Evolutionary conservation across 2,113 vertebrate species (phyloP).

Genomic region (Lates calcarifer): DNA sequence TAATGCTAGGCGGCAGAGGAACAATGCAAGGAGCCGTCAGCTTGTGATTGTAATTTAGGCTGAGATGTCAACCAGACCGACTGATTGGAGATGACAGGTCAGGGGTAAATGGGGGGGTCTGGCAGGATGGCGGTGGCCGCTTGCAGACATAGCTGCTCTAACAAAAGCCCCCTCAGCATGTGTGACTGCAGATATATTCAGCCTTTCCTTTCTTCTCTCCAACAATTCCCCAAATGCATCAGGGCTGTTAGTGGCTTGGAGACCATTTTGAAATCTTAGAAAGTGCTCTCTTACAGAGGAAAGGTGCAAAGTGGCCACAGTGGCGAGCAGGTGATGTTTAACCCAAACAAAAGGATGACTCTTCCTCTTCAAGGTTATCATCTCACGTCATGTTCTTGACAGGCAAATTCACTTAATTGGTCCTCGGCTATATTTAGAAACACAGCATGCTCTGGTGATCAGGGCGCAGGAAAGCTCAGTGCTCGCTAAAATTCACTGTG

Average conservation of each 20-base stretch:
- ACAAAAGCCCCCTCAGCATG: slow-evolving; percentile 51
- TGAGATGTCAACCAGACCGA: slow-evolving; percentile 84
- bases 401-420: slow-evolving; percentile 20
- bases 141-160: slow-evolving; percentile 42
- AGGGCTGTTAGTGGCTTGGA: background rate
- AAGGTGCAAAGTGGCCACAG: background rate
- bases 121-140: slow-evolving; percentile 21
- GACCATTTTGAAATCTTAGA: slow-evolving; percentile 28
- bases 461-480: no score
- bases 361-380: slow-evolving; percentile 10
- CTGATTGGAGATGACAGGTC: slow-evolving; percentile 87
- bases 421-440: no score
- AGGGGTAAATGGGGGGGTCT: slow-evolving; percentile 64
- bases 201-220: background rate
- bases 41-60: slow-evolving; percentile 77
- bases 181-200: slow-evolving; percentile 14
- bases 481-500: no score
- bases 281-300: background rate
- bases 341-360: slow-evolving; percentile 32
- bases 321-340: background rate
- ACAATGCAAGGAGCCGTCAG: slow-evolving; percentile 59
- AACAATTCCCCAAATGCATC: background rate
- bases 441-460: no score
- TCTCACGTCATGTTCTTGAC: background rate
- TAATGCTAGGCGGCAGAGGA: slow-evolving; percentile 54